Evolutionary conservation across 2,888 invertebrate genomes (phyloP).

Genomic region (Latheticus oryzae): DNA sequence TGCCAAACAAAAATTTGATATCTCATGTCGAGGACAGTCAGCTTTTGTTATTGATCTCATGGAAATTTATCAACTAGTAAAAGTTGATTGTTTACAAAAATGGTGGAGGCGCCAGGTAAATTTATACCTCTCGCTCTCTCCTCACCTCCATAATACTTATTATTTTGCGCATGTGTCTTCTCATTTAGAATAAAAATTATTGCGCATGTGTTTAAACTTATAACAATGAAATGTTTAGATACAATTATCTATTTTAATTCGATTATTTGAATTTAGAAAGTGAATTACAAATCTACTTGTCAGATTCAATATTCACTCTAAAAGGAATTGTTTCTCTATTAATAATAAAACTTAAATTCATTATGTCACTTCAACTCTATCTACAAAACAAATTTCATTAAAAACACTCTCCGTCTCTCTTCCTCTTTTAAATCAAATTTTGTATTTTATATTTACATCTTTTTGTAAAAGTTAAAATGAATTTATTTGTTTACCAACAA

Average conservation of each 20-base stretch:
- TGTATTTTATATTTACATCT: conserved; percentile 5
- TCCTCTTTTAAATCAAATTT: no score
- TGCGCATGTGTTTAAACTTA: conserved; percentile 26
- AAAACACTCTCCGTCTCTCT: no score
- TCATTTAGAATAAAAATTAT: conserved; percentile 10
- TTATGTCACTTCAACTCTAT: conserved; percentile 6
- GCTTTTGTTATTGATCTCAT: conserved; percentile 5
- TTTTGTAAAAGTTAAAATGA: conserved; percentile 3
- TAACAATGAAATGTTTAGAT: conserved; percentile 17
- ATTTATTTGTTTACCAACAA: conserved; percentile 14
- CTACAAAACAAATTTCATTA: no score
- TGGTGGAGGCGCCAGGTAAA: conserved; percentile 34
- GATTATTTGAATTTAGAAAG: conserved; percentile 25
- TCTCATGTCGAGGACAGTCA: conserved; percentile 2
- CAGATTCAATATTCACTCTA: no score
- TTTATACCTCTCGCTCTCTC: conserved; percentile 5
- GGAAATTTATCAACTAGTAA: conserved; percentile 11
- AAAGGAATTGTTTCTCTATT: no score
- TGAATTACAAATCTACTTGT: no score
- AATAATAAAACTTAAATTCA: conserved; percentile 4
- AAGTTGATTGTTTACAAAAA: conserved; percentile 28
- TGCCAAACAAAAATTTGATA: background rate
- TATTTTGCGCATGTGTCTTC: conserved; percentile 15
- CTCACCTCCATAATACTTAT: background rate
- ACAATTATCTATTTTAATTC: conserved; percentile 27